Percentiles rank a stretch among this genome's conserved stretches.
These are phyloP conservation scores for Drosophila kanekoi DNA, from an alignment of 2,888 invertebrate genomes.

Conservation along the genomic window DNA sequence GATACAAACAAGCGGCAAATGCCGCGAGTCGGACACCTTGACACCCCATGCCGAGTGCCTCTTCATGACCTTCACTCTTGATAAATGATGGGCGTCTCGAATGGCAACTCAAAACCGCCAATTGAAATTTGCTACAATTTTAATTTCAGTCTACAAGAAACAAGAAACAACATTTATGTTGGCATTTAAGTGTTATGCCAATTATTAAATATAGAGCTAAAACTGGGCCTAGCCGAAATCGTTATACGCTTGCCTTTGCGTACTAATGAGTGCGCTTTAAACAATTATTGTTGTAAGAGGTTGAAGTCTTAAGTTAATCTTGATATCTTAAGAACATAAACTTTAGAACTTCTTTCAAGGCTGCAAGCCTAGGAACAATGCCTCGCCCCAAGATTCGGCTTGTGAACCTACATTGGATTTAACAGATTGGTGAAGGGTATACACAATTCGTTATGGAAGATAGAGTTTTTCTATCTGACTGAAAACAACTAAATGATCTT, in stretches of 20 bases:
- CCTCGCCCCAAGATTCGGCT: too few relatives aligned
- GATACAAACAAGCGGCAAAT: constrained; percentile 40
- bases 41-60: constrained; percentile 40
- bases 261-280: too few relatives aligned
- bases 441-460: background rate
- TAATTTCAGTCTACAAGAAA: constrained; percentile 34
- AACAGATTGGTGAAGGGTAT: background rate
- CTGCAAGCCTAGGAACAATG: too few relatives aligned
- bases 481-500: background rate
- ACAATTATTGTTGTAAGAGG: too few relatives aligned
- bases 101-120: constrained; percentile 33
- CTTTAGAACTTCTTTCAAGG: too few relatives aligned
- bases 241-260: constrained; percentile 12
- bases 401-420: too few relatives aligned
- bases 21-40: constrained; percentile 38
- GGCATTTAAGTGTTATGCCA: constrained; percentile 44
- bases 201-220: constrained; percentile 30
- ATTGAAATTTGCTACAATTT: constrained; percentile 71
- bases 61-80: constrained; percentile 60
- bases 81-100: constrained; percentile 63
- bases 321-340: too few relatives aligned
- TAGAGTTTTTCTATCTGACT: background rate
- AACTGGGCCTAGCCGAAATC: constrained; percentile 12
- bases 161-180: constrained; percentile 23
- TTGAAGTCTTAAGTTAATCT: too few relatives aligned